These are phyloP conservation scores for Lasius platythorax DNA, from an alignment of 2,888 invertebrate genomes.

Conservation along the genomic window DNA sequence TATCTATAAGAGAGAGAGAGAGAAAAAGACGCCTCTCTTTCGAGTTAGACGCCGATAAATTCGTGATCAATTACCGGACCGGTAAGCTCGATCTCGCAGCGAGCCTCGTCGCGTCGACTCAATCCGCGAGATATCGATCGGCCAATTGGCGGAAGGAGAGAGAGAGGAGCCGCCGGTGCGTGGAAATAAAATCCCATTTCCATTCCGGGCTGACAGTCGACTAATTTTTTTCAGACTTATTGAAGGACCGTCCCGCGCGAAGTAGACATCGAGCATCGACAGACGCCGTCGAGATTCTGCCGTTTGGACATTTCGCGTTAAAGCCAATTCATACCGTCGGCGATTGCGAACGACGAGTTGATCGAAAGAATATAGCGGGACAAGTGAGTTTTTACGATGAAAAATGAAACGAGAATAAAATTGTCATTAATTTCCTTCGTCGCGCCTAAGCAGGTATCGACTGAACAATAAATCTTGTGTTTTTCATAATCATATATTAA, in stretches of 20 bases:
- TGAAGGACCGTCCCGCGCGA: constrained; percentile 53
- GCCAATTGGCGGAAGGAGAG: constrained; percentile 54
- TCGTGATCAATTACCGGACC: constrained; percentile 64
- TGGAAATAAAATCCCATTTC: constrained; percentile 56
- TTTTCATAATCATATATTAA: not conserved
- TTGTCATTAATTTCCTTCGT: constrained; percentile 9
- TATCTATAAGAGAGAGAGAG: not conserved
- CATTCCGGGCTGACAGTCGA: constrained; percentile 57
- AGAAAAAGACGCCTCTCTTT: not conserved
- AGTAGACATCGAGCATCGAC: constrained; percentile 46
- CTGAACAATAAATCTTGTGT: constrained; percentile 1
- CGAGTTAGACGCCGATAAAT: constrained; percentile 57
- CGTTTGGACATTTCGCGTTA: constrained; percentile 50
- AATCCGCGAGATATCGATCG: constrained; percentile 55
- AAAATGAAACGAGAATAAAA: constrained; percentile 21
- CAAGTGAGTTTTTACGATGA: not conserved
- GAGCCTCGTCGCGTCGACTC: constrained; percentile 45
- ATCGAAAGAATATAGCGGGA: not conserved
- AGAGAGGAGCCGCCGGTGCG: constrained; percentile 33
- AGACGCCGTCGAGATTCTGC: constrained; percentile 53
- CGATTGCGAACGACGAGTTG: not conserved
- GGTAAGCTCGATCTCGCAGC: constrained; percentile 53
- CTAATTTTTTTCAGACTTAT: constrained; percentile 61
- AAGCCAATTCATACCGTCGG: constrained; percentile 41
- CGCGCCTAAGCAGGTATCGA: not conserved